Evolutionary conservation across 2,113 vertebrate genomes (phyloP).

Genomic region (Semnopithecus entellus): DNA sequence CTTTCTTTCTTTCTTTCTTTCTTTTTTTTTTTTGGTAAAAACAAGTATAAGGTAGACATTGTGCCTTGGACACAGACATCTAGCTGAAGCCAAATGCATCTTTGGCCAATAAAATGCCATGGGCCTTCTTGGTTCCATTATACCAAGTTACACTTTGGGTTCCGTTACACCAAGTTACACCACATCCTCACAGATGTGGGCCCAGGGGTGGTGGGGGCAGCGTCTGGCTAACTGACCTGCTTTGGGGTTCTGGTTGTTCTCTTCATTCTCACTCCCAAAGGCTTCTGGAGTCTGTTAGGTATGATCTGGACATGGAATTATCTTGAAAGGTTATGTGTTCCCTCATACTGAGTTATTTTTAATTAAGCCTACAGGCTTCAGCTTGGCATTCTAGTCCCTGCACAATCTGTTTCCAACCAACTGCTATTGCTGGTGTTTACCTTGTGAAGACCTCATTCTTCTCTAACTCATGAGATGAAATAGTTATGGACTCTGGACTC

Average conservation of each 20-base stretch:
- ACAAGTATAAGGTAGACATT: neutral
- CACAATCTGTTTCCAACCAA: neutral
- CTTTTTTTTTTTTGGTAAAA: neutral
- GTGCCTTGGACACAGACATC: neutral
- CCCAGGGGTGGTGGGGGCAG: neutral
- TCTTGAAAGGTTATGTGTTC: neutral
- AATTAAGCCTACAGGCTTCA: slow-evolving; percentile 11
- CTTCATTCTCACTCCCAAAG: neutral
- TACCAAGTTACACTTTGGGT: neutral
- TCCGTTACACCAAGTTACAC: neutral
- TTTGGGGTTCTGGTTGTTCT: neutral
- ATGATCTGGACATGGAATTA: neutral
- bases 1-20: no score
- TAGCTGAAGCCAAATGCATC: neutral
- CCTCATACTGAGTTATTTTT: neutral
- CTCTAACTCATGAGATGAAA: neutral
- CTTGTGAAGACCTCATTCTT: neutral
- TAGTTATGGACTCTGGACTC: neutral
- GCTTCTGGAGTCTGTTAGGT: neutral
- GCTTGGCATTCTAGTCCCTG: neutral
- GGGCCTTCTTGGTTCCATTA: neutral
- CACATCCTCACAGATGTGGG: neutral
- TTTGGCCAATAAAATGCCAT: neutral
- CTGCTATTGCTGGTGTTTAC: neutral
- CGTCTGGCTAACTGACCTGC: neutral